Evolutionary conservation across 2,113 vertebrate genomes (phyloP).

Genomic region (Diglossa brunneiventris): DNA sequence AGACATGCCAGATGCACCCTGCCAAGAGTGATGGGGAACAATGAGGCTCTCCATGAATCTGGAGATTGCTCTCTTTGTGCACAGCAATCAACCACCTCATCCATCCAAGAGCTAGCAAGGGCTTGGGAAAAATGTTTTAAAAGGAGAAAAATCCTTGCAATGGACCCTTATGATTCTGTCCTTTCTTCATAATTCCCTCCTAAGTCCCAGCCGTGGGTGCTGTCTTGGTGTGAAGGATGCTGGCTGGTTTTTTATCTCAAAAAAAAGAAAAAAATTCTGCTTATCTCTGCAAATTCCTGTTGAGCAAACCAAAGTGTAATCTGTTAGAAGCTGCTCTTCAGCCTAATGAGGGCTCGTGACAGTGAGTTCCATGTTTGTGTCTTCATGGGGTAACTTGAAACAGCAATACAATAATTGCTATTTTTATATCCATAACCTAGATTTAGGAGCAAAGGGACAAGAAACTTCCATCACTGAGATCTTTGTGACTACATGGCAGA

Average conservation of each 20-base stretch:
- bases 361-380: background rate
- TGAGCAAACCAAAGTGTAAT: background rate
- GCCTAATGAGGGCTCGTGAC: background rate
- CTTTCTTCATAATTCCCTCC: background rate
- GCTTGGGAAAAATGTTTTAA: background rate
- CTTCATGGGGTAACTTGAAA: background rate
- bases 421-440: background rate
- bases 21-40: background rate
- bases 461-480: background rate
- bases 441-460: background rate
- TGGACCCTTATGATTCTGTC: background rate
- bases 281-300: background rate
- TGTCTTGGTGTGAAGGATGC: background rate
- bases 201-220: fast-evolving
- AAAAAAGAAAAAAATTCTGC: background rate
- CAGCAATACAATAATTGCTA: background rate
- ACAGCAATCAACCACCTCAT: background rate
- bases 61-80: background rate
- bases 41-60: fast-evolving
- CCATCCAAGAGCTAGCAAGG: background rate
- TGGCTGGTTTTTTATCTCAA: background rate
- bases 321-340: background rate
- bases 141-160: background rate
- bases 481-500: background rate
- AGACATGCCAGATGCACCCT: background rate